Conservation (phyloP, 2,113 vertebrate genomes). For the Epinephelus moara region DNA sequence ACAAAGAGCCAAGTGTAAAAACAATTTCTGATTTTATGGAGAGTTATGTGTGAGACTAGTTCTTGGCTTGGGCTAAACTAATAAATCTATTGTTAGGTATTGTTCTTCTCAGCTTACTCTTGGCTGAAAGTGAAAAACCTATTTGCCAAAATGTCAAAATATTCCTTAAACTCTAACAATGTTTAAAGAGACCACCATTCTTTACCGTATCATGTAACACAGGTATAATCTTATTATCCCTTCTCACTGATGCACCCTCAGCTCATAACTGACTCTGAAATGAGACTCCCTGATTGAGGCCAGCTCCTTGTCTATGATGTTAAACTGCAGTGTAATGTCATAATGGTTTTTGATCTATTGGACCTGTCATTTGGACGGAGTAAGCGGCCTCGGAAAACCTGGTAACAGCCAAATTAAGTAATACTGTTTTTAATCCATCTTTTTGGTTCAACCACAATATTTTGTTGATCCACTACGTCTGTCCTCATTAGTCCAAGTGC, state of each 20-base stretch:
- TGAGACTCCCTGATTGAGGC: background rate
- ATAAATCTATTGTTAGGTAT: background rate
- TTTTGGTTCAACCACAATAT: slow-evolving; percentile 60
- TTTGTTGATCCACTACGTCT: slow-evolving; percentile 53
- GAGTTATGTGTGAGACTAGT: background rate
- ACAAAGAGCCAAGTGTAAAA: background rate
- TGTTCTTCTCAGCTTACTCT: background rate
- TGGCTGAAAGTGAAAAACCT: background rate
- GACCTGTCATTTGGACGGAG: slow-evolving; percentile 44
- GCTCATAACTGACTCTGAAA: background rate
- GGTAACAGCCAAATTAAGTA: slow-evolving; percentile 67
- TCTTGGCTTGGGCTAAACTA: background rate
- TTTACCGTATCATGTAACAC: slow-evolving; percentile 5
- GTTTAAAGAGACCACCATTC: background rate
- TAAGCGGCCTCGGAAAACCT: slow-evolving; percentile 40
- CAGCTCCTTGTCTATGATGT: slow-evolving; percentile 27
- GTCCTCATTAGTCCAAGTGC: slow-evolving; percentile 53
- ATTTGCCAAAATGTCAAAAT: background rate
- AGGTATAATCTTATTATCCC: slow-evolving; percentile 7
- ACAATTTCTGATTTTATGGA: background rate
- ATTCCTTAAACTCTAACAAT: background rate
- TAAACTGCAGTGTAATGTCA: slow-evolving; percentile 22
- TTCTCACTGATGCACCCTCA: background rate
- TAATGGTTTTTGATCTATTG: slow-evolving; percentile 43
- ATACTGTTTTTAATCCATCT: slow-evolving; percentile 65